phyloP scores from a whole-genome alignment of 2,797 vertebrate genomes.

The Streptopelia turtur region DNA sequence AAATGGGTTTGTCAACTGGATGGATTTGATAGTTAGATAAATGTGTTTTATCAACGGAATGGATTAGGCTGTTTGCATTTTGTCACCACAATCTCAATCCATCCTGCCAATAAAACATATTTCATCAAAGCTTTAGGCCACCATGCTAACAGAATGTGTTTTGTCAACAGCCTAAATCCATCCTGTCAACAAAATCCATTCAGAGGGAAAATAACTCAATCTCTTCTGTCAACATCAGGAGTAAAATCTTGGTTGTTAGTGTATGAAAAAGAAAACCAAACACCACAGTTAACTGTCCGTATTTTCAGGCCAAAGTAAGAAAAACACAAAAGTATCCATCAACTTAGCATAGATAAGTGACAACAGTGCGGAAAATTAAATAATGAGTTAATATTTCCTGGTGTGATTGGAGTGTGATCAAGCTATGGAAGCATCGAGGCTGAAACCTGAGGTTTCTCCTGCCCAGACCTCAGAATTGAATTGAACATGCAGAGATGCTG shows the following conservation, averaged over 20 bases:
- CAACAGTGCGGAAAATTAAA: neutral
- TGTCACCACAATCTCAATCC: conserved; percentile 49
- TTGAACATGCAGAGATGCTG: neutral
- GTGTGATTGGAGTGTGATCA: neutral
- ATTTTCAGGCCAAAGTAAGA: neutral
- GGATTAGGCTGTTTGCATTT: conserved; percentile 70
- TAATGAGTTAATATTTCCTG: neutral
- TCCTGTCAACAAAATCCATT: conserved; percentile 62
- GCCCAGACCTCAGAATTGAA: neutral
- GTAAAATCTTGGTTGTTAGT: conserved; percentile 19
- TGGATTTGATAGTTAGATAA: conserved; percentile 46
- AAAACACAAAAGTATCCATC: neutral
- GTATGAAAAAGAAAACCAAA: neutral
- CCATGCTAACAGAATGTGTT: conserved; percentile 18
- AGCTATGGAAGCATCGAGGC: neutral
- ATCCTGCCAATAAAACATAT: conserved; percentile 64
- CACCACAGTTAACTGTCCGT: neutral
- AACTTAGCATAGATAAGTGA: neutral
- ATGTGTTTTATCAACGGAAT: conserved; percentile 57
- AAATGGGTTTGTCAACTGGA: conserved; percentile 51
- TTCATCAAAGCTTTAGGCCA: conserved; percentile 44
- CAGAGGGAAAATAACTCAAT: conserved; percentile 59
- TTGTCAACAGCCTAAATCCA: conserved; percentile 66
- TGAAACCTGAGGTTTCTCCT: neutral
- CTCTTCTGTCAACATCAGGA: conserved; percentile 62